Percentiles rank a stretch among this genome's conserved stretches.
phyloP scores from a whole-genome alignment of 2,888 invertebrate species.

The Syritta pipiens region DNA sequence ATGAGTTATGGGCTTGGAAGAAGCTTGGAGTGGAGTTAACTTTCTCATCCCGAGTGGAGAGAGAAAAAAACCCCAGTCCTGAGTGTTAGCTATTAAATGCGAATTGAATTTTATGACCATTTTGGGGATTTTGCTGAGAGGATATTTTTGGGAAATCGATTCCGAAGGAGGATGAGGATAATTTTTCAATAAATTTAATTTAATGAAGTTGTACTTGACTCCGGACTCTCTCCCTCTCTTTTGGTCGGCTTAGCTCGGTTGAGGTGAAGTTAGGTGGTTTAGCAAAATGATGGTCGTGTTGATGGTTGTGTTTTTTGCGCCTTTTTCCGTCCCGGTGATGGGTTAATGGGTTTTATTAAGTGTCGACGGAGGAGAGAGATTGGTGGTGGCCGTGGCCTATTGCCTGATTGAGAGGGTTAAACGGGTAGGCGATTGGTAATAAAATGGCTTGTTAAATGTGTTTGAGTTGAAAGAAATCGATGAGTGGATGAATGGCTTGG shows the following conservation, averaged over 20 bases:
- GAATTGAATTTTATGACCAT: constrained; percentile 66
- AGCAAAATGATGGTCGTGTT: constrained; percentile 29
- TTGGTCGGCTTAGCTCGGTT: constrained; percentile 52
- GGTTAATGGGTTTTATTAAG: constrained; percentile 48
- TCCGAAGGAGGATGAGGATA: constrained; percentile 18
- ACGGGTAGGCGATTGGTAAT: neutral
- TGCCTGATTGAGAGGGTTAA: constrained; percentile 2
- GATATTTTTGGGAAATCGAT: constrained; percentile 43
- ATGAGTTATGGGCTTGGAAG: constrained; percentile 62
- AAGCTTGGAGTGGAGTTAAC: constrained; percentile 33
- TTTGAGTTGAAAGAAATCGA: too few species aligned
- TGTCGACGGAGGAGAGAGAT: constrained; percentile 1
- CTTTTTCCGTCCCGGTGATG: too few species aligned
- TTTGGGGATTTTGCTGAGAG: constrained; percentile 50
- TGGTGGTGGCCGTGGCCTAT: neutral
- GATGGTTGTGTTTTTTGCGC: too few species aligned
- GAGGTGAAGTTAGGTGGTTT: constrained; percentile 53
- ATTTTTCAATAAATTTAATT: constrained; percentile 65
- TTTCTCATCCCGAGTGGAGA: constrained; percentile 10
- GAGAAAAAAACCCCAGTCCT: too few species aligned
- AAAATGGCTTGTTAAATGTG: too few species aligned
- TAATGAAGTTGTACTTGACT: constrained; percentile 69
- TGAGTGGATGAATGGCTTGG: too few species aligned
- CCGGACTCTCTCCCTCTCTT: too few species aligned
- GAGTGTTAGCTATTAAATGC: constrained; percentile 43